Base-by-base conservation (phyloP, 1,140 invertebrate genomes). In the Neodiprion virginianus region DNA sequence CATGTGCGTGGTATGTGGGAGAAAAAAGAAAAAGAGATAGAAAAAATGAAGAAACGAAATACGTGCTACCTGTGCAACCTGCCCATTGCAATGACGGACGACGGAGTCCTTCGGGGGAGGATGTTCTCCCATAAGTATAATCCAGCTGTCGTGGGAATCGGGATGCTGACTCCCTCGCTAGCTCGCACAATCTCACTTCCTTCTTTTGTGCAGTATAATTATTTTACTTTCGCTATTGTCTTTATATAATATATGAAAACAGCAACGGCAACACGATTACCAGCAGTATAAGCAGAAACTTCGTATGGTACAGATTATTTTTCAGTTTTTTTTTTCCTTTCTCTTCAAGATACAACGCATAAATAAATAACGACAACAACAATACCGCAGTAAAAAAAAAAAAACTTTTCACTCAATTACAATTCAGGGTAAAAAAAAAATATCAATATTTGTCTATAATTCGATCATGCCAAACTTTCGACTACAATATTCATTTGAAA, bases 191-290 rank as follows among this genome's bases (percentile, higher is more conserved):
- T 61, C 53, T 61, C 53, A 61, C 53, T 61, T 61, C 53, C 53
- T 17, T 61, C 53, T 40, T 40, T 40, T 40, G 28, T 40, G 28
- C 28, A 40, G 28, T 40, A 17, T 61, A 61, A 61, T 61, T 61
- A 61, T 61, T 14, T 61, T 61, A 61, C 53, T 61, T 61, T 61
- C 53, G 53, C 53, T 61, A 61, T 61, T 61, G 53, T 61, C 53
- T 61, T 17, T 14, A 61, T 14, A 61, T 17, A 61, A 17, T 61
- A 61, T 14, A 14, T 61, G 11, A 40, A 40, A 40, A 40, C 28
- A 40, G 5, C 28, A 40, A 40, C n/a, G 53, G 53, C 11, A 61
- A 14, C n/a, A 14, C 53, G 53, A 61, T 4, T 14, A 12, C 4
- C 28, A 5, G 28, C 28, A 40, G 28, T 3, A 40, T 40, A 40